These are phyloP conservation scores for Camptogramma bilineatum DNA, from an alignment of 2,888 invertebrate species.

Conservation along the genomic window DNA sequence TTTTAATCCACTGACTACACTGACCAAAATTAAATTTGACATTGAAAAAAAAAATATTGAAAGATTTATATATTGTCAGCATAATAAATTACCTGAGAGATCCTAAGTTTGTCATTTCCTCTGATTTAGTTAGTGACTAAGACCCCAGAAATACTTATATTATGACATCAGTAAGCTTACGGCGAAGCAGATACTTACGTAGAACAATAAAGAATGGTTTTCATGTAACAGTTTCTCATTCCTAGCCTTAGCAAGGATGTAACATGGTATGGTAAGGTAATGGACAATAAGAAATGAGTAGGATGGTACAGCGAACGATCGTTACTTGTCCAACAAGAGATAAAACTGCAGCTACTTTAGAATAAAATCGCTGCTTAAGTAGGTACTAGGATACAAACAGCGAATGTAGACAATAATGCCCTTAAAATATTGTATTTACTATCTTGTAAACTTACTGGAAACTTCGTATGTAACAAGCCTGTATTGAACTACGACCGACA, in stretches of 20 bases:
- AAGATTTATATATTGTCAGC: too few species aligned
- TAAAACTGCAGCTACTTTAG: constrained; percentile 14
- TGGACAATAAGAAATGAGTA: constrained; percentile 8
- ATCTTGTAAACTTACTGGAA: constrained; percentile 60
- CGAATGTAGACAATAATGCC: constrained; percentile 52
- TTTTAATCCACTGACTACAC: too few species aligned
- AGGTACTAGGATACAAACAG: constrained; percentile 42
- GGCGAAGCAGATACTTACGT: background rate
- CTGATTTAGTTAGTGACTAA: too few species aligned
- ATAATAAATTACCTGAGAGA: too few species aligned
- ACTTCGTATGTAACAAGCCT: constrained; percentile 55
- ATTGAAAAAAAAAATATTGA: too few species aligned
- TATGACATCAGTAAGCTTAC: background rate
- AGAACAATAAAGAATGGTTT: background rate
- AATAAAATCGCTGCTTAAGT: constrained; percentile 39
- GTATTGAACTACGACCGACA: constrained; percentile 38
- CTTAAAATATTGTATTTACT: constrained; percentile 66
- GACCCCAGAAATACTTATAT: background rate
- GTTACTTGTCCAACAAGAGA: constrained; percentile 18
- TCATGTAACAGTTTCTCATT: constrained; percentile 2
- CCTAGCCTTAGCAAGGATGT: background rate
- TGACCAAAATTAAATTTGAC: too few species aligned
- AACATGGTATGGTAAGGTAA: background rate
- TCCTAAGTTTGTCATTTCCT: too few species aligned
- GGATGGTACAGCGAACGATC: constrained; percentile 4